Base-by-base conservation (phyloP, 2,888 invertebrate species). In the Cheilosia scutellata region DNA sequence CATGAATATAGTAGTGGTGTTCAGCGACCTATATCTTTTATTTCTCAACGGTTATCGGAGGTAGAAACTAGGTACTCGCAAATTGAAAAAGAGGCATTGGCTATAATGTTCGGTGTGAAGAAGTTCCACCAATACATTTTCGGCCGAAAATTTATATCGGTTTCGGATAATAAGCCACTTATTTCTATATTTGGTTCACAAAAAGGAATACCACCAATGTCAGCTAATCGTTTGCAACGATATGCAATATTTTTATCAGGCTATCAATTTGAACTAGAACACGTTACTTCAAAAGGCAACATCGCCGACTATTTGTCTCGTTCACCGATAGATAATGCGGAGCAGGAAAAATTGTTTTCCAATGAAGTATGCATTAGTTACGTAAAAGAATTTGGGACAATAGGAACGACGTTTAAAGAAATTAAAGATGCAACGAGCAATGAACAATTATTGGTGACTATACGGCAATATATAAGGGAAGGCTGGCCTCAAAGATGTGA, bases 81-180 rank as follows among this genome's bases (percentile, higher is more conserved):
- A 20, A 20, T 20, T 20, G 20, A 20, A 20, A 20, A 20, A 20
- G 20, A 20, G 20, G 20, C 90, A 5, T 88, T 90, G 5, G 88
- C 88, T 13, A 87, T 92, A 5, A 77, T 90, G 27, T 92, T 87
- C 63, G 90, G 89, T 4, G 89, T 92, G 20, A 88, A 88, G 40
- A 89, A 89, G 79, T 93, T 92, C 82, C 89, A 90, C 72, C 87
- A 90, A 7, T 93, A 90, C 80, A 25, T 92, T 2, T 90, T 88
- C 80, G 92, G 91, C 20, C 20, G 20, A 20, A 20, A 20, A 20
- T 20, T 20, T 20, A 20, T 20, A 0, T 82, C 92, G n/a, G 40
- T 88, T n/a, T 91, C 91, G 2, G 91, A 92, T 87, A 78, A 63
- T 49, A 87, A 58, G 68, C 87, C 37, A 20, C 20, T 20, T 20